phyloP scores from a whole-genome alignment of 2,888 invertebrate genomes.

The Seladonia tumulorum region DNA sequence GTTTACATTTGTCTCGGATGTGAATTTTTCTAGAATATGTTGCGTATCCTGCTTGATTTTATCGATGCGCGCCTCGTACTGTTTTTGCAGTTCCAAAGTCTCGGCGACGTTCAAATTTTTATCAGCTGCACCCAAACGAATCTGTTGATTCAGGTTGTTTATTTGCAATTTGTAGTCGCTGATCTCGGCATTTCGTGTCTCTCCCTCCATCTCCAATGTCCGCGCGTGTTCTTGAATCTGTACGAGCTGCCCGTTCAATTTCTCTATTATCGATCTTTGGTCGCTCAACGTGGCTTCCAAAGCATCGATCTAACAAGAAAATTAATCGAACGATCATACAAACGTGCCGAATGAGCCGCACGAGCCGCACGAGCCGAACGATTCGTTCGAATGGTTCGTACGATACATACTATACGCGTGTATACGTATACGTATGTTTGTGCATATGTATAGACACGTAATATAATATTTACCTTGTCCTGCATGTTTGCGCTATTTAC shows the following conservation, averaged over 20 bases:
- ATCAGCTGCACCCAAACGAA: slow-evolving; percentile 71
- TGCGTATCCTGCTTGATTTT: slow-evolving; percentile 81
- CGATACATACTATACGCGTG: background rate
- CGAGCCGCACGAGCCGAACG: no score
- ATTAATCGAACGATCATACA: background rate
- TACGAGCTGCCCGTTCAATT: slow-evolving; percentile 71
- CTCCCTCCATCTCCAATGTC: slow-evolving; percentile 86
- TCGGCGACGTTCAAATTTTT: slow-evolving; percentile 73
- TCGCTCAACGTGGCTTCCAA: slow-evolving; percentile 72
- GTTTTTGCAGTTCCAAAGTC: slow-evolving; percentile 76
- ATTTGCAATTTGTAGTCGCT: slow-evolving; percentile 77
- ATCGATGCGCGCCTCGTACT: slow-evolving; percentile 78
- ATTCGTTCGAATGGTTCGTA: no score
- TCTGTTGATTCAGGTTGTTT: slow-evolving; percentile 76
- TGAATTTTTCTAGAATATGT: slow-evolving; percentile 77
- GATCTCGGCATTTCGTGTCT: slow-evolving; percentile 84
- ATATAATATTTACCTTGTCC: slow-evolving; percentile 68
- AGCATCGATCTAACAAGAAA: slow-evolving; percentile 80
- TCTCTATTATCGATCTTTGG: slow-evolving; percentile 70
- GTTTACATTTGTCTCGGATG: slow-evolving; percentile 73
- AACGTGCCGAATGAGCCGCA: background rate
- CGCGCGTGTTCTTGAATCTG: slow-evolving; percentile 73
- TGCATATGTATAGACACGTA: background rate
- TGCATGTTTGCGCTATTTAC: slow-evolving; percentile 73
- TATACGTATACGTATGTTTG: background rate